Evolutionary conservation across 2,113 vertebrate species (phyloP).

Genomic region (Zosterops lateralis): DNA sequence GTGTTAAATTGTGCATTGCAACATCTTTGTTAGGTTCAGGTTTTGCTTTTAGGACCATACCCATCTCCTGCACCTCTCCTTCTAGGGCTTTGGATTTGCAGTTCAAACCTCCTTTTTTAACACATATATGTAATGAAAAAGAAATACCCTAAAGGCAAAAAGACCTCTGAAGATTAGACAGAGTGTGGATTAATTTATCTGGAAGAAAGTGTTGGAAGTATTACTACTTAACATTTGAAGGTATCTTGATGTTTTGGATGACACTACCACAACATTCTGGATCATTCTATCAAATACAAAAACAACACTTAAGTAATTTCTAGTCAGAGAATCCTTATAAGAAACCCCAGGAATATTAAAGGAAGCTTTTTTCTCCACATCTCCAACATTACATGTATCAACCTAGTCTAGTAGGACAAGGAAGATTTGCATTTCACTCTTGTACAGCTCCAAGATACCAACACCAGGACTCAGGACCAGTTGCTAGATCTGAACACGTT

Average conservation of each 20-base stretch:
- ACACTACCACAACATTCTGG: background rate
- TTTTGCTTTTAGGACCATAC: background rate
- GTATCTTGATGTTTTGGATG: background rate
- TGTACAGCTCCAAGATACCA: background rate
- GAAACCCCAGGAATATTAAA: background rate
- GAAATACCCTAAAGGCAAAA: background rate
- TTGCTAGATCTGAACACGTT: background rate
- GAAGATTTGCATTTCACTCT: background rate
- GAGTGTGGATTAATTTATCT: background rate
- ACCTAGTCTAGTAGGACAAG: background rate
- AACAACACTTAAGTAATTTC: fast-evolving
- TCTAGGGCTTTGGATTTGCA: background rate
- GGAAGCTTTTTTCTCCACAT: background rate
- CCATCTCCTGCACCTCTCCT: background rate
- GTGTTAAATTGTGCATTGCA: conserved; percentile 40
- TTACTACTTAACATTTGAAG: background rate
- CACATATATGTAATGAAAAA: background rate
- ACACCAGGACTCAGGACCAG: background rate
- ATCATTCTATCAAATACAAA: background rate
- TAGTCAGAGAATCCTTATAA: background rate
- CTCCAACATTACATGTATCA: background rate
- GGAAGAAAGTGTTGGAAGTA: background rate
- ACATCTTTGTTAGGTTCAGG: background rate
- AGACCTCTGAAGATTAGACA: background rate
- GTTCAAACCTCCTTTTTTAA: background rate